phyloP scores from a whole-genome alignment of 2,888 invertebrate species.

The Psylliodes chrysocephalus region DNA sequence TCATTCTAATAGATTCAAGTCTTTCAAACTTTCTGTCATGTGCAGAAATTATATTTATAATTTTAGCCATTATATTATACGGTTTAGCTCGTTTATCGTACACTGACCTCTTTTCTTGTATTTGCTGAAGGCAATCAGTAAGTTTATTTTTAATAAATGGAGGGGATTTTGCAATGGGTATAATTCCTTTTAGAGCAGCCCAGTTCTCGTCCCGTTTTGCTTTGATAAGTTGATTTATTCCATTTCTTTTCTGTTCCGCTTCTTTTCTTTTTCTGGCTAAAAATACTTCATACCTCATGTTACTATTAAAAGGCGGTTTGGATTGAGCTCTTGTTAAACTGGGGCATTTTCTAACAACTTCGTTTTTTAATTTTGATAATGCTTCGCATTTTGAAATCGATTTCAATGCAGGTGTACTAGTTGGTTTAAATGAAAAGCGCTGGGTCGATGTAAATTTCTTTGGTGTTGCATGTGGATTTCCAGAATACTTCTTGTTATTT shows the following conservation, averaged over 20 bases:
- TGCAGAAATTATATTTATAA: slow-evolving; percentile 2
- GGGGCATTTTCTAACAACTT: neutral
- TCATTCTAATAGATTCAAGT: neutral
- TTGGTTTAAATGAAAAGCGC: neutral
- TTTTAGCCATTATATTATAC: slow-evolving; percentile 4
- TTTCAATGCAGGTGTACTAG: neutral
- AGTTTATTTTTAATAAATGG: neutral
- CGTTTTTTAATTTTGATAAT: neutral
- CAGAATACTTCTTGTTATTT: neutral
- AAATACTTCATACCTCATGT: no score
- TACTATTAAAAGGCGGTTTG: no score
- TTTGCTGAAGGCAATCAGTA: neutral
- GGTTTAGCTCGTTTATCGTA: slow-evolving; percentile 6
- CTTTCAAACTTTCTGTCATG: neutral
- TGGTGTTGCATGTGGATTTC: neutral
- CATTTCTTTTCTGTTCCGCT: neutral
- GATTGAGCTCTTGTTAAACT: no score
- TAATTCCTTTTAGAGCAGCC: slow-evolving; percentile 5
- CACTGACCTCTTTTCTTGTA: neutral
- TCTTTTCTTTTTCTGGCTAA: neutral
- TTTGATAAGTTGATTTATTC: neutral
- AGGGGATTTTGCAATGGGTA: neutral
- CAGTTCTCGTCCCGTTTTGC: neutral
- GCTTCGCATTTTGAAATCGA: neutral
- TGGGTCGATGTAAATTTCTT: neutral